phyloP scores from a whole-genome alignment of 37 sponge, comb jelly and placozoan species.

The Halisarca cf. caerulea region DNA sequence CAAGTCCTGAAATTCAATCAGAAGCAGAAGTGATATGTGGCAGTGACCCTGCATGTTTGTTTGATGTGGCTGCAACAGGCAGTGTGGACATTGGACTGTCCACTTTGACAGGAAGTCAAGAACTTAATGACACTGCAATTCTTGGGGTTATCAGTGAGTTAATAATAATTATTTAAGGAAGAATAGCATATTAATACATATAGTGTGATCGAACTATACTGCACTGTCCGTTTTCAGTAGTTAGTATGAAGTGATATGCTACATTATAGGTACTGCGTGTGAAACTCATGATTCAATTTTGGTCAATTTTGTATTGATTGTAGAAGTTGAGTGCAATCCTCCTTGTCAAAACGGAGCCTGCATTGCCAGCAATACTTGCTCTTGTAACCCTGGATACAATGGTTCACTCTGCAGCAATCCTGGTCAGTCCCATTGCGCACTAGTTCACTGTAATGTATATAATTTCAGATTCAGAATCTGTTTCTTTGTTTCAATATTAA shows the following conservation, averaged over 20 bases:
- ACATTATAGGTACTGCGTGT: too few relatives aligned
- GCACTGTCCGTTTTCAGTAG: too few relatives aligned
- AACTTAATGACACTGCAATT: conserved; percentile 22
- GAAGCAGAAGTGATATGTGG: conserved; percentile 48
- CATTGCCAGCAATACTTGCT: conserved; percentile 31
- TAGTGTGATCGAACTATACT: too few relatives aligned
- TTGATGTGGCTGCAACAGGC: conserved; percentile 63
- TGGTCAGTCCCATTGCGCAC: too few relatives aligned
- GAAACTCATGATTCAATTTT: too few relatives aligned
- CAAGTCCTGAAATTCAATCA: conserved; percentile 37
- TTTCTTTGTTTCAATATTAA: too few relatives aligned
- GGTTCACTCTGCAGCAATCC: conserved; percentile 11
- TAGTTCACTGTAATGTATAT: too few relatives aligned
- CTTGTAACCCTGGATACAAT: conserved; percentile 26
- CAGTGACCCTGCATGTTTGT: conserved; percentile 49
- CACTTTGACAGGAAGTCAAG: conserved; percentile 32
- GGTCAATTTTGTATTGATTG: not conserved
- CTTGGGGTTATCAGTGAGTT: too few relatives aligned
- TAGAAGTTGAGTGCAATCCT: conserved; percentile 42
- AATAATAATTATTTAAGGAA: too few relatives aligned
- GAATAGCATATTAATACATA: too few relatives aligned
- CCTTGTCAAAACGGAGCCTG: conserved; percentile 44
- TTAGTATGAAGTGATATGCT: too few relatives aligned
- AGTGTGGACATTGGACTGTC: conserved; percentile 52
- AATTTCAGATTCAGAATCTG: too few relatives aligned